phyloP scores from a whole-genome alignment of 1,140 invertebrate species.

The Euura saliciscinereae region DNA sequence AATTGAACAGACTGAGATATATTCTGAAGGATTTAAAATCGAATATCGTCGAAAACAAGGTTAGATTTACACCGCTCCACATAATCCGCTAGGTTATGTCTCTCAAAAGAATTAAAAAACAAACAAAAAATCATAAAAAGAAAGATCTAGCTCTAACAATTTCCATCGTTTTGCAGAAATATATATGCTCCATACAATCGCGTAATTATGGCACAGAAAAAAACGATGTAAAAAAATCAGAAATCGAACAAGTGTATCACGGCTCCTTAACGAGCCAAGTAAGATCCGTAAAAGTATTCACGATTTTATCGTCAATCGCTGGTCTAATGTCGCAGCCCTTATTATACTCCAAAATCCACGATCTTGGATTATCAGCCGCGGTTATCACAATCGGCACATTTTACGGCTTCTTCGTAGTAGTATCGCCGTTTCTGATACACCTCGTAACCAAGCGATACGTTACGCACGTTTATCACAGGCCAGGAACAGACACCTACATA shows the following conservation, averaged over 20 bases:
- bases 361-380: slow-evolving; percentile 60
- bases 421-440: slow-evolving; percentile 84
- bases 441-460: slow-evolving; percentile 87
- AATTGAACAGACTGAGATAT: slow-evolving; percentile 16
- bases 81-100: background rate
- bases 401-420: slow-evolving; percentile 80
- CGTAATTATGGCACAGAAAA: background rate
- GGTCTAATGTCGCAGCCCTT: slow-evolving; percentile 77
- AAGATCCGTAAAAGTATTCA: slow-evolving; percentile 79
- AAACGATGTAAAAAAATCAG: background rate
- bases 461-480: slow-evolving; percentile 74
- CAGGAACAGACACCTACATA: slow-evolving; percentile 66
- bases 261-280: slow-evolving; percentile 73
- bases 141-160: background rate
- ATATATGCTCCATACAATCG: background rate
- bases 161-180: slow-evolving; percentile 9
- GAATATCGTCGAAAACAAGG: slow-evolving; percentile 24
- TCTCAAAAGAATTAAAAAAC: background rate
- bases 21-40: slow-evolving; percentile 9
- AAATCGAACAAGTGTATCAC: slow-evolving; percentile 61
- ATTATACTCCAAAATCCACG: slow-evolving; percentile 66
- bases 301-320: slow-evolving; percentile 73
- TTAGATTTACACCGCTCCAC: slow-evolving; percentile 23
- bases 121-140: background rate
- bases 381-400: slow-evolving; percentile 67